Base-by-base conservation (phyloP, 35 echinoderm and acorn worm species). In the Ophiothrix spiculata region DNA sequence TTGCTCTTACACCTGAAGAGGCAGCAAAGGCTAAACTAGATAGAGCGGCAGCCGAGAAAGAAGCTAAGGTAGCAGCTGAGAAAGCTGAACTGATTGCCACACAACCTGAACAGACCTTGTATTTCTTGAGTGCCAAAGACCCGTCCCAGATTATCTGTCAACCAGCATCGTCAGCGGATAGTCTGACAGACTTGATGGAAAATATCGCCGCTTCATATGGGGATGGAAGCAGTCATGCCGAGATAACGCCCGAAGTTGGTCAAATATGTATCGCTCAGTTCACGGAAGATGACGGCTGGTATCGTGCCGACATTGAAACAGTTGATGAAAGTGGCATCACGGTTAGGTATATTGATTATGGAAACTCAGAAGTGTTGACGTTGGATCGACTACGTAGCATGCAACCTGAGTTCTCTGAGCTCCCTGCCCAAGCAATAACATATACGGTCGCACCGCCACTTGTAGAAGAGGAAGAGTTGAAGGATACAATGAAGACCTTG, bases 281-380 rank as follows among this genome's bases (percentile, higher is more conserved):
- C 77, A 83, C 85, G 1, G 93, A 91, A 25, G 93, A 95, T 69
- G 39, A 85, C 3, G 31, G 39, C 13, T 95, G 93, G 93, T 95
- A 95, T 76, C 80, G 93, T 35, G 93, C 93, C n/a, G n/a, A n/a
- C n/a, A n/a, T n/a, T n/a, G n/a, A n/a, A n/a, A n/a, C n/a, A n/a
- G 81, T 91, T 17, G 10, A 37, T 31, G 93, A 83, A 21, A 74
- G 49, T 74, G 36, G 83, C 28, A 56, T 86, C 4, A 79, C 69
- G 77, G 93, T 95, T 19, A 31, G 60, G 37, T 95, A 91, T 84
- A 85, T 95, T 4, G 93, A 95, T 85, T 95, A 95, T 77, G 93
- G 93, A 3, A 95, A 95, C 31, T 56, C 56, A 39, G 81, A 85
- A 74, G 89, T 95, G 45, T 74, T 36, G 37, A 83, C 54, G 1